Evolutionary conservation across 2,113 vertebrate genomes (phyloP), one percentile per base, ranked within the genome.

Genomic region (Struthio camelus): DNA sequence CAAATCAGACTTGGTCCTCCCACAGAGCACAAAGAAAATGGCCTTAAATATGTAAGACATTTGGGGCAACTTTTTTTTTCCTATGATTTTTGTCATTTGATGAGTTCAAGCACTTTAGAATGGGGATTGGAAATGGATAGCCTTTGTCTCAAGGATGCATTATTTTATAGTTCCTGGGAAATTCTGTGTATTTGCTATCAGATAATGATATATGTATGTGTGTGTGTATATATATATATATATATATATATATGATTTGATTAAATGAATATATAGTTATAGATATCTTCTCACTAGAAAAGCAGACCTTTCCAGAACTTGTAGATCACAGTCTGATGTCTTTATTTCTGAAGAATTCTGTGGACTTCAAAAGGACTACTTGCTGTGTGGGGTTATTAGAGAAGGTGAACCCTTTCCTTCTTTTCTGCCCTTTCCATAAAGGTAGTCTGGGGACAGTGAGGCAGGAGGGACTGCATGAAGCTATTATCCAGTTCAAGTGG

Each of bases 231-330:
- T n/a, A n/a, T n/a, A 59, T 48, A 2, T 34, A 46, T 61, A 24
- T 28, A 14, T 17, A 5, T n/a, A 19, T 25, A 0, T 12, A 18
- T 20, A 51, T 0, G 1, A 16, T 64, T 84, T 36, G 7, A 51
- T 76, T 59, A 54, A 92, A 81, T 69, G 2, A 76, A 64, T 78
- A 24, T 28, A 20, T 22, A 18, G 44, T 38, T 67, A 38, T 6
- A 66, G 4, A 3, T 58, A 54, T 46, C 14, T 58, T 34, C 46
- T 66, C 11, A 61, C 88, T 1, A 14, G 65, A 67, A 76, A 79
- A 87, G 32, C 2, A 6, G 23, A 84, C 54, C 27, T 84, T 64
- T 28, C 34, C 46, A 86, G 64, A 88, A 71, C 5, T 32, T 80
- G 18, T 4, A 61, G 7, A 27, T 38, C 42, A 80, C 38, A 79